Percentiles rank a stretch among this genome's conserved stretches.
Evolutionary conservation across 2,113 vertebrate species (phyloP).

Genomic region (Bufo bufo): DNA sequence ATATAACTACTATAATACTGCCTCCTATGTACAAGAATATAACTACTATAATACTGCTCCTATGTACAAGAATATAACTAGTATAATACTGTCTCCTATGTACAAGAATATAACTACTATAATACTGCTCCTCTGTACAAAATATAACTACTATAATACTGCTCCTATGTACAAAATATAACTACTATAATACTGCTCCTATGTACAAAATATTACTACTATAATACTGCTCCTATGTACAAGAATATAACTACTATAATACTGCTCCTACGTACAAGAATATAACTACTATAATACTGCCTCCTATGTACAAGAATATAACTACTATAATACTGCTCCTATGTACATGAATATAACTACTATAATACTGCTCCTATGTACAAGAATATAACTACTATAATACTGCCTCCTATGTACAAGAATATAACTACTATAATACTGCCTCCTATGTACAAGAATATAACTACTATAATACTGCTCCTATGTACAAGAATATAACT

Average conservation of each 20-base stretch:
- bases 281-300: background rate
- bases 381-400: background rate
- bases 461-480: background rate
- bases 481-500: background rate
- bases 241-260: slow-evolving; percentile 2
- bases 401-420: background rate
- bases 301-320: background rate
- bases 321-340: background rate
- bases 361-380: background rate
- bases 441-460: background rate
- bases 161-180: background rate
- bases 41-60: background rate
- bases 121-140: background rate
- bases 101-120: background rate
- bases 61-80: background rate
- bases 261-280: background rate
- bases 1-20: slow-evolving; percentile 1
- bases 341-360: no score
- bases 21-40: background rate
- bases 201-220: background rate
- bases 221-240: background rate
- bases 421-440: slow-evolving; percentile 1
- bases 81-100: background rate
- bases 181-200: slow-evolving; percentile 2
- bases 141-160: slow-evolving; percentile 5